Evolutionary conservation across 2,797 vertebrate species (phyloP).

Genomic region (Anabacerthia variegaticeps): DNA sequence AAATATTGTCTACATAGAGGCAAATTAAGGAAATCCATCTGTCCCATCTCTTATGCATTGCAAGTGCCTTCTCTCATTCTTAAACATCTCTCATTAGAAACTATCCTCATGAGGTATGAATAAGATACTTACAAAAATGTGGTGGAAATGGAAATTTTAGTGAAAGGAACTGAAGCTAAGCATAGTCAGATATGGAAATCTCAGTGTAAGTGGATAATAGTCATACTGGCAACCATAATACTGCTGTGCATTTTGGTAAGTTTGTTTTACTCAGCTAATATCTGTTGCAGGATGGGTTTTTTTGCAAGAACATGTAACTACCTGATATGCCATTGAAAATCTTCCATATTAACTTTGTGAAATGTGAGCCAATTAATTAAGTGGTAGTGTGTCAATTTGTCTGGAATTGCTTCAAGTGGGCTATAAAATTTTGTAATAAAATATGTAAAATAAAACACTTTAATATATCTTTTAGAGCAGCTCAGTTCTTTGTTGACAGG

Average conservation of each 20-base stretch:
- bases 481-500: background rate
- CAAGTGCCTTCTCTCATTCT: background rate
- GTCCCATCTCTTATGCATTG: background rate
- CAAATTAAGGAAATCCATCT: background rate
- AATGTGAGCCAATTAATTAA: background rate
- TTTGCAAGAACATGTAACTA: background rate
- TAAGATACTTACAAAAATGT: background rate
- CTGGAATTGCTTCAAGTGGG: background rate
- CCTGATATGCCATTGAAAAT: background rate
- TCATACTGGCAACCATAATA: background rate
- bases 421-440: background rate
- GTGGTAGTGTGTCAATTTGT: background rate
- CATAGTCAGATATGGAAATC: background rate
- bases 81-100: background rate
- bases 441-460: background rate
- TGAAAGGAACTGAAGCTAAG: background rate
- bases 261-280: background rate
- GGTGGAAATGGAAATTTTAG: background rate
- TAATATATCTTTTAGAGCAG: background rate
- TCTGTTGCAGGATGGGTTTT: background rate
- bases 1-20: background rate
- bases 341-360: background rate
- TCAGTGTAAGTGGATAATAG: background rate
- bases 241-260: background rate
- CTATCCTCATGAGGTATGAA: background rate